These are phyloP conservation scores for Teleogryllus occipitalis DNA, from an alignment of 1,140 invertebrate genomes.

Conservation along the genomic window DNA sequence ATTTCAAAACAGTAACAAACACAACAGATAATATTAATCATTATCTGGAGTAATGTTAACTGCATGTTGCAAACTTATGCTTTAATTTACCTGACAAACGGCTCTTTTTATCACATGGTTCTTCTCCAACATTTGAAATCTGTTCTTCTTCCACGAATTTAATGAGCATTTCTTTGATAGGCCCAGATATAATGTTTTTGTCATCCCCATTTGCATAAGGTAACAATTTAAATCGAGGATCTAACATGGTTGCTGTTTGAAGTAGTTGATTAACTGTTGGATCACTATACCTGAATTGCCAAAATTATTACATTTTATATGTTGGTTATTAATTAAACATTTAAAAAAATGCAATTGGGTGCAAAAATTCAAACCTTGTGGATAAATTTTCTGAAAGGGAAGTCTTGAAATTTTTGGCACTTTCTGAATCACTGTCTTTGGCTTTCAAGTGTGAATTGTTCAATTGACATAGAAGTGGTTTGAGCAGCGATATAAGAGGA, in stretches of 20 bases:
- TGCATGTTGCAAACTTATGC: neutral
- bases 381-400: constrained; percentile 38
- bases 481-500: constrained; percentile 43
- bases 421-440: constrained; percentile 37
- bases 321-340: neutral
- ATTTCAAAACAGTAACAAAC: too few relatives aligned
- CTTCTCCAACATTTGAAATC: constrained; percentile 14
- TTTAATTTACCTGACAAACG: constrained; percentile 36
- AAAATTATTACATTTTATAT: neutral
- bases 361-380: constrained; percentile 29
- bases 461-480: constrained; percentile 45
- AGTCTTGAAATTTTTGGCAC: constrained; percentile 37
- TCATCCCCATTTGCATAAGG: constrained; percentile 41
- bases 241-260: constrained; percentile 42
- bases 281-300: constrained; percentile 34
- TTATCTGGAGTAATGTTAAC: neutral
- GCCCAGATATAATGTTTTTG: constrained; percentile 34
- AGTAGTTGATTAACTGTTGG: constrained; percentile 37
- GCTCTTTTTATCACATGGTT: constrained; percentile 28
- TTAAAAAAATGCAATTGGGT: neutral
- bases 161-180: constrained; percentile 40
- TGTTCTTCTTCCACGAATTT: constrained; percentile 35
- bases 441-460: constrained; percentile 42
- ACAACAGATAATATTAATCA: too few relatives aligned
- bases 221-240: constrained; percentile 38